Percentiles rank a stretch among this genome's conserved stretches.
These are phyloP conservation scores for Rhinopomastus cyanomelas DNA, from an alignment of 2,113 vertebrate genomes.

Conservation along the genomic window DNA sequence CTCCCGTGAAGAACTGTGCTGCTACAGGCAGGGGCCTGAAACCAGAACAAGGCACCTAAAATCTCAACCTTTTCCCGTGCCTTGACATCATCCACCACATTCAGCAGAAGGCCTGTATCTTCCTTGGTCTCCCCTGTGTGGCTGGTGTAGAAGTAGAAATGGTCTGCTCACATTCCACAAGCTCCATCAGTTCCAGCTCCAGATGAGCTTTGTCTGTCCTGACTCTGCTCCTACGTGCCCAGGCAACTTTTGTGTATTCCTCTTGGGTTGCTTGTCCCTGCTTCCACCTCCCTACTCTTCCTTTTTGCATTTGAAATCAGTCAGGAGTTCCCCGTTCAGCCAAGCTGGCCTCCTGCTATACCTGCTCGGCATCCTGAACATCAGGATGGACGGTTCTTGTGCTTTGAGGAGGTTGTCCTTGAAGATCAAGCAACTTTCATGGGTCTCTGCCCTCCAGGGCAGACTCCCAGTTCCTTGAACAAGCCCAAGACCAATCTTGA, in stretches of 20 bases:
- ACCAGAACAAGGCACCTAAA: background rate
- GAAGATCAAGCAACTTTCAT: conserved; percentile 42
- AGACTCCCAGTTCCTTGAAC: conserved; percentile 38
- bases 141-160: background rate
- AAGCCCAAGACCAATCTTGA: background rate
- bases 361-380: conserved; percentile 62
- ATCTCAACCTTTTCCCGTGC: background rate
- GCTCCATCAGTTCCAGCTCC: background rate
- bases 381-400: conserved; percentile 43
- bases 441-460: conserved; percentile 25
- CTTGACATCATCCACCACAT: background rate
- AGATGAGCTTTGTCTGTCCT: background rate
- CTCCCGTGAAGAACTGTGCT: too few species aligned
- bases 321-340: conserved; percentile 8
- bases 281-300: conserved; percentile 7
- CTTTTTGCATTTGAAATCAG: conserved; percentile 52
- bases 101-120: background rate
- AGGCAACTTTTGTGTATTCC: background rate
- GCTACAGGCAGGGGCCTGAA: background rate
- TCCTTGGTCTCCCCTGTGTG: background rate
- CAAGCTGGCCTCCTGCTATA: conserved; percentile 43
- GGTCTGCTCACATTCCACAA: background rate
- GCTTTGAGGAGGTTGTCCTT: conserved; percentile 53
- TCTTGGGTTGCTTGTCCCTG: background rate
- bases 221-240: background rate